Base-by-base conservation (phyloP, 2,797 vertebrate species). In the Fundulus diaphanus region DNA sequence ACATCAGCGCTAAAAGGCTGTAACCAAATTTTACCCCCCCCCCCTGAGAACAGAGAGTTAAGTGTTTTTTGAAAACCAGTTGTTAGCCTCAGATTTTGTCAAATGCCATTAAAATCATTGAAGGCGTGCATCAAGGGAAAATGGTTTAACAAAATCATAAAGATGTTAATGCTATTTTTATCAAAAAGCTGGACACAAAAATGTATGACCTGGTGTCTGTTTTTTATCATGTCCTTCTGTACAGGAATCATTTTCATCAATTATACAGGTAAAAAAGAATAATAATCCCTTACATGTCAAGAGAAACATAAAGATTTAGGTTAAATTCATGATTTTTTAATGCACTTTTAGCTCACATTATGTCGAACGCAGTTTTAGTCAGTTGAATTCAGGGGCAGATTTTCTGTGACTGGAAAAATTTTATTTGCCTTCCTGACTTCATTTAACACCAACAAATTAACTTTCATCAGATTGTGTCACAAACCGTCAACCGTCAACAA, bases 401-500 rank as follows among this genome's bases (percentile, higher is more conserved):
- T 44, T 78, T 1, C 27, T 31, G 44, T 76, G 67, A 49, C 46
- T 66, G 13, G 52, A 37, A 63, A 65, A 67, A 68, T 46, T 73
- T 57, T 3, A 85, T 82, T 76, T 70, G 16, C 24, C 57, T 1
- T 4, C 48, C 73, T 31, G 37, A 54, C 57, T 70, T 69, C 49
- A 54, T 37, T 52, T 48, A 63, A 37, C 61, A 59, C 70, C 59
- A 73, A 61, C 73, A 44, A 72, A 31, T 57, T 70, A 68, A 65
- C 59, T 33, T 66, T 73, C n/a, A 63, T 46, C 49, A 73, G 29
- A 51, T 72, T 75, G 29, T 73, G 77, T 75, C 27, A 22, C 59
- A 74, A 67, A 56, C 69, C 76, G 74, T 61, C 40, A 61, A 51
- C 69, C 69, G 76, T 77, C 71, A n/a, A n/a, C n/a, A n/a, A 76